Evolutionary conservation across 37 sponge, comb jelly and placozoan species (phyloP), one percentile per base, ranked within the genome.

Genomic region (Geodia barretti): DNA sequence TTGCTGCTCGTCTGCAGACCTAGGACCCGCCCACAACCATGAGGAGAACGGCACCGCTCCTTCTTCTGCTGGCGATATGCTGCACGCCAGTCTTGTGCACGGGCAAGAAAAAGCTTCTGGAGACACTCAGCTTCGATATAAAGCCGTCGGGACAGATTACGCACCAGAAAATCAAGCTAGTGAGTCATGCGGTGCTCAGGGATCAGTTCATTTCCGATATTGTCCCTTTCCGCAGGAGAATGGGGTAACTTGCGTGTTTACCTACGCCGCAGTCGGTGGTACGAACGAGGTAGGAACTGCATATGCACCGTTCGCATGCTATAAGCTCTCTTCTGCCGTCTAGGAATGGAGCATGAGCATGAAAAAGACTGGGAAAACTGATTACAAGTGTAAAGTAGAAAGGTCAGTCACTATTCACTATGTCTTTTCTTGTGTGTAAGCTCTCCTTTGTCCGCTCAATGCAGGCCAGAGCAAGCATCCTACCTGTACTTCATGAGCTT

Each of bases 401-500:
- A 87, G 87, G 87, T 87, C n/a, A n/a, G 9, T 70, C 24, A 74
- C 31, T 19, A 20, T 4, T 37, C 34, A 73, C 14, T 73, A 3
- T 26, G 4, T 30, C 33, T 39, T 35, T 8, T 5, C 7, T 7
- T 8, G 19, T 30, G 24, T 29, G 14, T 26, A 19, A 34, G 11
- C 39, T 38, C 21, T 38, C 30, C 31, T 14, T 39, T 8, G 5
- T 38, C 11, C 70, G 21, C 62, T 26, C 28, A 36, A 32, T 54
- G 5, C 42, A 85, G 90, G 38, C 86, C 90, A 61, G 83, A 86
- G 1, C 81, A 86, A 62, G 60, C 79, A 0, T 93, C 93, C 32
- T 93, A 89, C 67, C 83, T 93, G 5, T 85, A 65, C 70, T 93
- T 93, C 62, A 81, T 80, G 73, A 82, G 54, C 42, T 93, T 93